A percentile compares a stretch with the other conserved stretches of the same genome.
Conservation (phyloP, 2,888 invertebrate species). For the Drosophila rellima region DNA sequence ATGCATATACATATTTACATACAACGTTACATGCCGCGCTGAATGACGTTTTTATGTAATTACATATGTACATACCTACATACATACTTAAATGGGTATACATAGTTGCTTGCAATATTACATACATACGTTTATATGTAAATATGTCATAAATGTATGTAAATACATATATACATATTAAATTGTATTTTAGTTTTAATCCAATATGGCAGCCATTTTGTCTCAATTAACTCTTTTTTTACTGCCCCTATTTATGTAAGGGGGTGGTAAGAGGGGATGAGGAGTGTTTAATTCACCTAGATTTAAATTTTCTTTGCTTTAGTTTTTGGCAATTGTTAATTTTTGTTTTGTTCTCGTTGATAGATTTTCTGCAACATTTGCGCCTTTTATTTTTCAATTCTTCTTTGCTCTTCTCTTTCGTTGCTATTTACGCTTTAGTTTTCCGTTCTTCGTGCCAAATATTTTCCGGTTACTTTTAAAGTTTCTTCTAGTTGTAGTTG, state of each 20-base stretch:
- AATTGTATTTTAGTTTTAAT: constrained; percentile 82
- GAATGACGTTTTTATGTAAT: constrained; percentile 41
- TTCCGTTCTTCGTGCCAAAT: constrained; percentile 65
- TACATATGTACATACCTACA: constrained; percentile 23
- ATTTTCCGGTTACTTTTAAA: constrained; percentile 59
- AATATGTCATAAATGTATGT: constrained; percentile 32
- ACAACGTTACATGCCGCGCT: constrained; percentile 28
- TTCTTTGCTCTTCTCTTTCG: constrained; percentile 60
- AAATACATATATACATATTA: constrained; percentile 63
- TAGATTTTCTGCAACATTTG: constrained; percentile 56
- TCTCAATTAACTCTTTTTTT: constrained; percentile 73
- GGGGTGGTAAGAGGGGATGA: neutral
- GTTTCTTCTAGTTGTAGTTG: constrained; percentile 2
- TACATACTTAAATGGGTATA: constrained; percentile 42
- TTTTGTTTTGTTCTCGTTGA: constrained; percentile 38
- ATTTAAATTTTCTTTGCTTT: constrained; percentile 61
- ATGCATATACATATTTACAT: constrained; percentile 19
- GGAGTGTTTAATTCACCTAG: constrained; percentile 66
- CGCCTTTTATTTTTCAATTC: constrained; percentile 51
- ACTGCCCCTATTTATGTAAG: constrained; percentile 15
- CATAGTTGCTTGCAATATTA: constrained; percentile 34
- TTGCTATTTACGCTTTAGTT: constrained; percentile 67
- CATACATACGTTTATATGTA: constrained; percentile 37
- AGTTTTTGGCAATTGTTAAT: constrained; percentile 53
- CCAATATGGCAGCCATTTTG: constrained; percentile 83